Base-by-base conservation (phyloP, 2,797 vertebrate species). In the Alouatta caraya region DNA sequence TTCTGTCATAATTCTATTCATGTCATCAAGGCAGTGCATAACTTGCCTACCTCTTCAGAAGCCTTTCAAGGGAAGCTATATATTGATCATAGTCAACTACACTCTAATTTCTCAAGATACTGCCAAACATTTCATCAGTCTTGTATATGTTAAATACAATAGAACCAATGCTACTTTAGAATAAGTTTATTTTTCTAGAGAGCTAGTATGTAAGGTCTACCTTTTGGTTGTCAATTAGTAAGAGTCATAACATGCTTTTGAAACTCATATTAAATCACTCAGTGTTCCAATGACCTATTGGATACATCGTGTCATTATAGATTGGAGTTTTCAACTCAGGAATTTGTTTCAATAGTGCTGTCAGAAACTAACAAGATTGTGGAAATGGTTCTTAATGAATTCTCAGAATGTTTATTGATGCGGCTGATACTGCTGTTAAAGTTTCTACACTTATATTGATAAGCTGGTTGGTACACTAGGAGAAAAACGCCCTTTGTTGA, bases 31-130 rank as follows among this genome's bases (percentile, higher is more conserved):
- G 85, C 59, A 93, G 55, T 90, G 44, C 14, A 46, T 96, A 94
- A 79, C 22, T 88, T 85, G 30, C 12, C 13, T 94, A 44, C 2
- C 3, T 92, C 64, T 96, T 84, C 95, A 64, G 67, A 95, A 97
- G n/a, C 2, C 17, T 97, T 97, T 95, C 55, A 93, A 97, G 17
- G 33, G 39, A 93, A 97, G 44, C n/a, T 67, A 96, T 26, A 79
- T 55, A 95, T 96, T 98, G 89, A 96, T 96, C 87, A 94, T 70
- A 78, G 70, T 97, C 85, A 96, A 84, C n/a, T 72, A 78, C 19
- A 93, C 19, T 95, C n/a, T 96, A 70, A 94, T 93, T 96, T 88
- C 46, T 97, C 72, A 96, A 97, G 75, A 91, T 72, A 87, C 55
- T 85, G 79, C 6, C 82, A 97, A 96, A 89, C 9, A 88, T 86